Percentiles rank a stretch among this genome's conserved stretches.
Conservation (phyloP, 2,113 vertebrate species). For the Cyrtonyx montezumae region DNA sequence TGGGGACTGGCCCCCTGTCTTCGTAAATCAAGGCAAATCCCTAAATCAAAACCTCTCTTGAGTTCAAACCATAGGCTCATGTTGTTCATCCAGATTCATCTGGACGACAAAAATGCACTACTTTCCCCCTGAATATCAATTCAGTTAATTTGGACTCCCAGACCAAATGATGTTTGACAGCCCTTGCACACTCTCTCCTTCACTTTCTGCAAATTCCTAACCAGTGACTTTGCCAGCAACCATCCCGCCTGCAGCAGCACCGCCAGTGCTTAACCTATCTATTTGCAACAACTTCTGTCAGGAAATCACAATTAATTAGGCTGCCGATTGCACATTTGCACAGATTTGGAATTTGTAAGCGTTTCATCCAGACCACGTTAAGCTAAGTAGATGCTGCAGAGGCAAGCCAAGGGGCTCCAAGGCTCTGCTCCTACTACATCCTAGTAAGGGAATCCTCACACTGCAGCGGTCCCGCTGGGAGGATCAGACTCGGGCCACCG, state of each 20-base stretch:
- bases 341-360: background rate
- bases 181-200: background rate
- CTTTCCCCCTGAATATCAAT: background rate
- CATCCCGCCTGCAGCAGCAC: background rate
- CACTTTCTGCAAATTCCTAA: conserved; percentile 1
- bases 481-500: conserved; percentile 54
- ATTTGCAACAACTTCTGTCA: conserved; percentile 27
- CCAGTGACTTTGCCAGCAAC: background rate
- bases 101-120: background rate
- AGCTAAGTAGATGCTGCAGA: background rate
- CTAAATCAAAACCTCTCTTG: background rate
- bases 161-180: background rate
- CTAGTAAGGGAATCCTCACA: conserved; percentile 71
- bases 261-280: background rate
- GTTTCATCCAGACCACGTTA: background rate
- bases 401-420: conserved; percentile 22
- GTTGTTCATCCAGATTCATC: background rate
- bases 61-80: background rate
- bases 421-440: background rate
- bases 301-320: background rate
- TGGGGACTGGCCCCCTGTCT: rapidly evolving
- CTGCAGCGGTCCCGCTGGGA: conserved; percentile 71
- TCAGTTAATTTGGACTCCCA: background rate
- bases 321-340: rapidly evolving
- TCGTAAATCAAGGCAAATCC: background rate